Evolutionary conservation across 2,888 invertebrate species (phyloP).

Genomic region (Ophraella communa): DNA sequence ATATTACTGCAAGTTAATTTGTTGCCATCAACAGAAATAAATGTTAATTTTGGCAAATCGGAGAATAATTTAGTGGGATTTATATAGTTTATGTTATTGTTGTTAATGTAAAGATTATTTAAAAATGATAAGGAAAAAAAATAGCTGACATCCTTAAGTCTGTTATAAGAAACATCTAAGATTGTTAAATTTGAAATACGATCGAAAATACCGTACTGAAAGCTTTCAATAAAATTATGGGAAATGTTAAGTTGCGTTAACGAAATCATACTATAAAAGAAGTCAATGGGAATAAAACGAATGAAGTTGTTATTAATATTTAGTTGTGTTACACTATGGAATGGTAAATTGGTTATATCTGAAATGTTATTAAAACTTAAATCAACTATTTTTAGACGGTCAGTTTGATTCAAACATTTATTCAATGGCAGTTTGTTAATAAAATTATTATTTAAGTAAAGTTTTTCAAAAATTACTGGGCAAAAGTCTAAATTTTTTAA

Average conservation of each 20-base stretch:
- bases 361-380: constrained; percentile 19
- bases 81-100: constrained; percentile 17
- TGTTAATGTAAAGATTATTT: constrained; percentile 10
- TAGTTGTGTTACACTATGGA: neutral
- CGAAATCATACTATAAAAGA: constrained; percentile 6
- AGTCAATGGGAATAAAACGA: neutral
- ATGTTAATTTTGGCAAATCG: neutral
- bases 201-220: constrained; percentile 25
- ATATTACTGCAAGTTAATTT: constrained; percentile 7
- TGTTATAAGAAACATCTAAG: constrained; percentile 26
- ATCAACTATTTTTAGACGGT: neutral
- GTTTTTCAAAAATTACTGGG: neutral
- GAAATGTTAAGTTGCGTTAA: constrained; percentile 26
- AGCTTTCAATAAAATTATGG: constrained; percentile 12
- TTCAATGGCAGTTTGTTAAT: neutral
- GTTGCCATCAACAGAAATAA: neutral
- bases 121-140: constrained; percentile 11
- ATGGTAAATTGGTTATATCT: neutral
- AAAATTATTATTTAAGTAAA: neutral
- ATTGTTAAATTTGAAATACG: constrained; percentile 3
- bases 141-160: constrained; percentile 8
- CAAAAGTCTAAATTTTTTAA: neutral
- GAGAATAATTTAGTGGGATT: neutral
- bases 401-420: neutral
- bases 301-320: constrained; percentile 23